Conservation (phyloP, 2,888 invertebrate species). For the Drosophila pseudotakahashii region DNA sequence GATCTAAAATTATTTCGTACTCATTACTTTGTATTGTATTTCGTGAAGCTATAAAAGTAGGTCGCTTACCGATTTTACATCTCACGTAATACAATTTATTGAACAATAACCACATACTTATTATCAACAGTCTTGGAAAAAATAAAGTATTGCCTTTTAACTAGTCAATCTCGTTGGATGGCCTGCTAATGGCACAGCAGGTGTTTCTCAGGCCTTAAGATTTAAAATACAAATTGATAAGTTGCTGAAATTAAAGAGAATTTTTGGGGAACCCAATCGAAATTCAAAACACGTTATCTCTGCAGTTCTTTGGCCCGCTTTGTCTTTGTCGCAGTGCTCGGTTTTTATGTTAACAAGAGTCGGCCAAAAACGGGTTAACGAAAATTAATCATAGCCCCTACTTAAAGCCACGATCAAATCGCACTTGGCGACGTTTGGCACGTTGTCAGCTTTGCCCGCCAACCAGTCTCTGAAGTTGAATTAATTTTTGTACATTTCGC, state of each 20-base stretch:
- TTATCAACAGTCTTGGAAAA: no score
- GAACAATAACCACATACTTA: no score
- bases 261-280: slow-evolving; percentile 5
- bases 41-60: no score
- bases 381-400: slow-evolving; percentile 64
- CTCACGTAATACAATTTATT: no score
- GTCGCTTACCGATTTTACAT: no score
- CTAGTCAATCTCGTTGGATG: background rate
- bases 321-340: slow-evolving; percentile 26
- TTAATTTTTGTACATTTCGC: slow-evolving; percentile 53
- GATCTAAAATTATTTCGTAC: no score
- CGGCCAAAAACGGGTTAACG: slow-evolving; percentile 63
- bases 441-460: slow-evolving; percentile 44
- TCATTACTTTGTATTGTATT: no score
- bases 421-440: slow-evolving; percentile 49
- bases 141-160: background rate
- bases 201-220: background rate
- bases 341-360: slow-evolving; percentile 59
- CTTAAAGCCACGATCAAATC: slow-evolving; percentile 33
- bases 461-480: slow-evolving; percentile 42
- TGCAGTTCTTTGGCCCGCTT: slow-evolving; percentile 33
- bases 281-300: slow-evolving; percentile 36
- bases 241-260: slow-evolving; percentile 19
- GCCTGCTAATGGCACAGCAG: slow-evolving; percentile 1
- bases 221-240: slow-evolving; percentile 11